Conservation (phyloP, 1,140 invertebrate species). For the Globodera ellingtonae region DNA sequence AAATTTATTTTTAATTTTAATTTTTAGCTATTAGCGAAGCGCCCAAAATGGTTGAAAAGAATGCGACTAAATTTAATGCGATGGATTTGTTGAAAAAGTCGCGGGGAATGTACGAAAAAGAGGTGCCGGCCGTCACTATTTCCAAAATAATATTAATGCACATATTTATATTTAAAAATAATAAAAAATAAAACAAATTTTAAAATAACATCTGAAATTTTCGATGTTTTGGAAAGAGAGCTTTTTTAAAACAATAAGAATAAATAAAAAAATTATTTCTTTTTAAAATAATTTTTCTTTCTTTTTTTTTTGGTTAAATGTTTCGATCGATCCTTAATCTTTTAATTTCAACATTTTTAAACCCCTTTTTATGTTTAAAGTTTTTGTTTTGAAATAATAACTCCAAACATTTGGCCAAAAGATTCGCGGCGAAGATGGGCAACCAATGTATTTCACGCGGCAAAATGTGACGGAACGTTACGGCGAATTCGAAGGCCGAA, state of each 20-base stretch:
- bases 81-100: constrained; percentile 5
- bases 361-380: too few relatives aligned
- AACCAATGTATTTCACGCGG: constrained; percentile 44
- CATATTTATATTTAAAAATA: too few relatives aligned
- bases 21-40: not conserved
- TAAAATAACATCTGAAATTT: too few relatives aligned
- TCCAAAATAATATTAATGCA: too few relatives aligned
- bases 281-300: too few relatives aligned
- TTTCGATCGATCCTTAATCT: too few relatives aligned
- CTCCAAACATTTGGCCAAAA: not conserved
- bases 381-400: not conserved
- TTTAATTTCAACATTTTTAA: too few relatives aligned
- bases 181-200: too few relatives aligned
- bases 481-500: constrained; percentile 39
- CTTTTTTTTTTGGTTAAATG: too few relatives aligned
- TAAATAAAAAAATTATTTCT: too few relatives aligned
- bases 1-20: not conserved
- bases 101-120: constrained; percentile 26
- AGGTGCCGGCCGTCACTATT: not conserved
- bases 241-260: too few relatives aligned
- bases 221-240: too few relatives aligned
- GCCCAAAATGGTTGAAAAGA: not conserved
- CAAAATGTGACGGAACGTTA: constrained; percentile 52
- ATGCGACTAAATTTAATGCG: not conserved
- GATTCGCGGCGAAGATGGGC: constrained; percentile 23